These are phyloP conservation scores for Pygoscelis antarcticus DNA, from an alignment of 2,113 vertebrate genomes.

Conservation along the genomic window DNA sequence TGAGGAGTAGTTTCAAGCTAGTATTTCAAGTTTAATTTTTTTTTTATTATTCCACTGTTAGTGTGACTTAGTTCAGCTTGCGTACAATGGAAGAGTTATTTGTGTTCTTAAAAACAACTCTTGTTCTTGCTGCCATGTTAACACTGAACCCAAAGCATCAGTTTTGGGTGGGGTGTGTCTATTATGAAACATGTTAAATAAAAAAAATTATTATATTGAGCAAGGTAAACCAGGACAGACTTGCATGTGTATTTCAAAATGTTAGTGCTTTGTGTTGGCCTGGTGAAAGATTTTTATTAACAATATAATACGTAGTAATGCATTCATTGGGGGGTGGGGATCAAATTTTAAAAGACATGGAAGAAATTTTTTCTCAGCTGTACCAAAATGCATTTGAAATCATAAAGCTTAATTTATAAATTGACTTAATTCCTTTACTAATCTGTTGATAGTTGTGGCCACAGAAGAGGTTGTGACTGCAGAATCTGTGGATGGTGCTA, in stretches of 20 bases:
- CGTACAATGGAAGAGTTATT: not conserved
- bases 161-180: not conserved
- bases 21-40: not conserved
- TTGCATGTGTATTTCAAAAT: not conserved
- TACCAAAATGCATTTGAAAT: not conserved
- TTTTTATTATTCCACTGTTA: not conserved
- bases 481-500: constrained; percentile 88
- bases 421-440: not conserved
- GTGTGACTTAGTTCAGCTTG: not conserved
- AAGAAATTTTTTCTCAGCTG: not conserved
- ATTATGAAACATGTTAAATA: not conserved
- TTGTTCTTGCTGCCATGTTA: not conserved
- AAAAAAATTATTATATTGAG: not conserved
- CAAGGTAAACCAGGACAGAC: not conserved
- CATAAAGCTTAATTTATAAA: not conserved
- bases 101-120: not conserved
- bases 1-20: not conserved
- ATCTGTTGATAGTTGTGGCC: constrained; percentile 79
- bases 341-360: not conserved
- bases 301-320: not conserved
- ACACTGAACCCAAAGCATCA: not conserved
- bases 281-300: not conserved
- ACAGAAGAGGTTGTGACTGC: constrained; percentile 88
- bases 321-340: not conserved
- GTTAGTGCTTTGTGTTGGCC: not conserved